Percentiles rank a stretch among this genome's conserved stretches.
Evolutionary conservation across 1,140 invertebrate genomes (phyloP).

Genomic region (Drosophila jambulina): DNA sequence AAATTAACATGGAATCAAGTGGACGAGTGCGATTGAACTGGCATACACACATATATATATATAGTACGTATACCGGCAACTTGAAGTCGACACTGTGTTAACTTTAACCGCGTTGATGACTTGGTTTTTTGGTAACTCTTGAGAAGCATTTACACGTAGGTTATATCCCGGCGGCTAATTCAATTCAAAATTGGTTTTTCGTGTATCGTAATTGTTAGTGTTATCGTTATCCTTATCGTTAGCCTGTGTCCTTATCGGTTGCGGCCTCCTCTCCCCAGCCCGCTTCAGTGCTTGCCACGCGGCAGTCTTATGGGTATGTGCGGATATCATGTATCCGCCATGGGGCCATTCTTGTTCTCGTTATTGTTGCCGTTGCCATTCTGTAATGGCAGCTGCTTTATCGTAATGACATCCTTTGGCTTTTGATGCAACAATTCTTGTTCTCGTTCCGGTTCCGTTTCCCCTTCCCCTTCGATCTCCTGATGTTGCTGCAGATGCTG

Average conservation of each 20-base stretch:
- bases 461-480: slow-evolving; percentile 24
- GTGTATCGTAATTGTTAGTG: slow-evolving; percentile 16
- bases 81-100: slow-evolving; percentile 16
- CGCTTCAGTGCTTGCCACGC: slow-evolving; percentile 67
- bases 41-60: slow-evolving; percentile 11
- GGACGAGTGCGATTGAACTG: not conserved
- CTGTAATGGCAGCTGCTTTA: slow-evolving; percentile 74
- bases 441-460: slow-evolving; percentile 42
- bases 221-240: slow-evolving; percentile 13
- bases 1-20: slow-evolving; percentile 15
- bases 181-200: slow-evolving; percentile 57
- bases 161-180: slow-evolving; percentile 32
- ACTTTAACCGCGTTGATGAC: slow-evolving; percentile 1
- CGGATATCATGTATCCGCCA: slow-evolving; percentile 78
- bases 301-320: slow-evolving; percentile 77
- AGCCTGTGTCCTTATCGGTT: slow-evolving; percentile 22
- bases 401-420: slow-evolving; percentile 80
- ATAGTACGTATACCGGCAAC: slow-evolving; percentile 20
- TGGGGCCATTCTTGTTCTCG: slow-evolving; percentile 56
- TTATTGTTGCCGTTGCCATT: slow-evolving; percentile 41
- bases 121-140: slow-evolving; percentile 33
- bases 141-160: slow-evolving; percentile 32
- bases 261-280: not conserved
- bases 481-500: slow-evolving; percentile 11
- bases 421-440: slow-evolving; percentile 62